phyloP scores from a whole-genome alignment of 2,888 invertebrate species.

The Conchocele bisecta region DNA sequence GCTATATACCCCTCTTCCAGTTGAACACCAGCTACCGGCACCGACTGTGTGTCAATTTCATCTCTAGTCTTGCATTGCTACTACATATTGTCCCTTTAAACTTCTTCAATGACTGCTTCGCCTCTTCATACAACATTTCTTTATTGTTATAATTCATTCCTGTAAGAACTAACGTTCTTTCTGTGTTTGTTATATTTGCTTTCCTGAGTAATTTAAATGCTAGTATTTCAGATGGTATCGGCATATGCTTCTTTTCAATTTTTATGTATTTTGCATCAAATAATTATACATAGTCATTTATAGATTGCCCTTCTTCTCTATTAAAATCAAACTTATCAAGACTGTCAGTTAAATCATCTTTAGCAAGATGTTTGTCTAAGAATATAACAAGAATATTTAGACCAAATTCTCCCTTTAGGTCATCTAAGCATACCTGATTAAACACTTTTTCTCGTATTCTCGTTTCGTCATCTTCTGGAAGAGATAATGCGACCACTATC shows the following conservation, averaged over 20 bases:
- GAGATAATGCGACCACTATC: no score
- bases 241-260: slow-evolving; percentile 58
- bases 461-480: no score
- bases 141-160: slow-evolving; percentile 33
- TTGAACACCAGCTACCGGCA: no score
- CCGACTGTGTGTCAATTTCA: no score
- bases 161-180: slow-evolving; percentile 38
- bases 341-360: slow-evolving; percentile 59
- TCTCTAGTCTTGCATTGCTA: no score
- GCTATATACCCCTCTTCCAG: no score
- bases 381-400: slow-evolving; percentile 39
- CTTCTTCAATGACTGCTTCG: slow-evolving; percentile 29
- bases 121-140: slow-evolving; percentile 30
- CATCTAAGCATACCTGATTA: no score
- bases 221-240: slow-evolving; percentile 50
- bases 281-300: slow-evolving; percentile 37
- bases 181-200: slow-evolving; percentile 49
- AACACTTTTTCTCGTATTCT: no score
- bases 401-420: no score
- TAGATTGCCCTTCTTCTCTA: slow-evolving; percentile 37
- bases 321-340: slow-evolving; percentile 50
- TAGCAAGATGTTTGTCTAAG: slow-evolving; percentile 54
- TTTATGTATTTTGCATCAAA: slow-evolving; percentile 53
- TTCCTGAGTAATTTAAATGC: slow-evolving; percentile 48
- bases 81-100: slow-evolving; percentile 22